phyloP scores from a whole-genome alignment of 2,113 vertebrate species.

The Vulpes vulpes region DNA sequence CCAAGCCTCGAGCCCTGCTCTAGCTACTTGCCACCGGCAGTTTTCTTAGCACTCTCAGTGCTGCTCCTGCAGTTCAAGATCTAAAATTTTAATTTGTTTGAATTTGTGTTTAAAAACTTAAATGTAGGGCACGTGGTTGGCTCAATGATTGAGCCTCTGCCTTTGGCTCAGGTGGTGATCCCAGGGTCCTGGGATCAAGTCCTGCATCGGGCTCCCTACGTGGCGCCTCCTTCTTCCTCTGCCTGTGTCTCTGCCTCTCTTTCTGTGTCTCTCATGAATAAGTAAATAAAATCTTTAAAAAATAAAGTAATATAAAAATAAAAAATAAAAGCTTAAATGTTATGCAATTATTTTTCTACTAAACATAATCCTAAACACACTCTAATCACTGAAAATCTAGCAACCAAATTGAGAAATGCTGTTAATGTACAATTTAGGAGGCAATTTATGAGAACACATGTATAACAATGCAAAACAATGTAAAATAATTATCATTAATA shows the following conservation, averaged over 20 bases:
- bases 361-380: background rate
- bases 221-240: too few relatives aligned
- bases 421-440: background rate
- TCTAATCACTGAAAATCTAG: background rate
- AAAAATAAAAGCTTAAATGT: background rate
- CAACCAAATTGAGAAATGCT: background rate
- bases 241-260: too few relatives aligned
- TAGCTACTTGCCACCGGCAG: rapidly evolving
- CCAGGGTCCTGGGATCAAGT: too few relatives aligned
- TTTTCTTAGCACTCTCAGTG: background rate
- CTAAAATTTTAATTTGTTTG: background rate
- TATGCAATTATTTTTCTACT: background rate
- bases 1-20: background rate
- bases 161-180: too few relatives aligned
- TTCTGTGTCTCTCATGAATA: too few relatives aligned
- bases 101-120: background rate
- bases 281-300: too few relatives aligned
- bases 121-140: background rate
- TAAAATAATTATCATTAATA: background rate
- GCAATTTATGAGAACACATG: background rate
- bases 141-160: too few relatives aligned
- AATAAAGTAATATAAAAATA: too few relatives aligned
- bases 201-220: too few relatives aligned
- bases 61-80: background rate
- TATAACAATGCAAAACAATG: background rate